Evolutionary conservation across 1,140 invertebrate genomes (phyloP).

Genomic region (Caenorhabditis briggsae): DNA sequence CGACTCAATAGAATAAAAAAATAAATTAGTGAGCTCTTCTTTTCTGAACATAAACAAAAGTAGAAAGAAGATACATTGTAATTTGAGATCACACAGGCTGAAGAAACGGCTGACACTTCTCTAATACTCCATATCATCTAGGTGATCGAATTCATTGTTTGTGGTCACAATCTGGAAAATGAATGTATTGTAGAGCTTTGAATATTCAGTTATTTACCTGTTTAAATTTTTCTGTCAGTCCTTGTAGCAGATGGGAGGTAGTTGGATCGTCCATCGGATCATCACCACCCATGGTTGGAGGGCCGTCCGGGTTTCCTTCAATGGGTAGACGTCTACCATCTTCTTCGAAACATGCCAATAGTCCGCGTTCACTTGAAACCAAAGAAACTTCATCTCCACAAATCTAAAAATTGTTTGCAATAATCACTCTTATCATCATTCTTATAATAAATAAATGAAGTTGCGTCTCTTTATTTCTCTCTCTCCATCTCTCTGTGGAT

Average conservation of each 20-base stretch:
- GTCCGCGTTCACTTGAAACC: neutral
- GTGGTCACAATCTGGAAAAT: slow-evolving; percentile 29
- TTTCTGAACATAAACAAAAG: neutral
- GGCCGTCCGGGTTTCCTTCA: slow-evolving; percentile 4
- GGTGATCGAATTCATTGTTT: neutral
- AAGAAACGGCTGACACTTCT: neutral
- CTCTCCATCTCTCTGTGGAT: too few species aligned
- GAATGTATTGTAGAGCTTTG: too few species aligned
- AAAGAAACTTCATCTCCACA: slow-evolving; percentile 48
- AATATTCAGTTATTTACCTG: neutral
- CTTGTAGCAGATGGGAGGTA: slow-evolving; percentile 8
- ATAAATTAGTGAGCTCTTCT: neutral
- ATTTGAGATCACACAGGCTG: slow-evolving; percentile 39
- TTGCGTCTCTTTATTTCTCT: too few species aligned
- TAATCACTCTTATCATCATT: too few species aligned
- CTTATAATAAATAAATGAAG: too few species aligned
- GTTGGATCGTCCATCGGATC: slow-evolving; percentile 38
- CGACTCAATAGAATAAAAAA: neutral
- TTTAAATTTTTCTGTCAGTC: slow-evolving; percentile 6
- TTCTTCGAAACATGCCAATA: slow-evolving; percentile 9
- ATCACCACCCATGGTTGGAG: slow-evolving; percentile 5
- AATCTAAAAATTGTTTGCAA: slow-evolving; percentile 29
- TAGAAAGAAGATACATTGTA: neutral
- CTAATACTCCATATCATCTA: slow-evolving; percentile 37
- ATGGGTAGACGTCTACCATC: slow-evolving; percentile 21